phyloP scores from a whole-genome alignment of 2,888 invertebrate species.

The Neoascia interrupta region DNA sequence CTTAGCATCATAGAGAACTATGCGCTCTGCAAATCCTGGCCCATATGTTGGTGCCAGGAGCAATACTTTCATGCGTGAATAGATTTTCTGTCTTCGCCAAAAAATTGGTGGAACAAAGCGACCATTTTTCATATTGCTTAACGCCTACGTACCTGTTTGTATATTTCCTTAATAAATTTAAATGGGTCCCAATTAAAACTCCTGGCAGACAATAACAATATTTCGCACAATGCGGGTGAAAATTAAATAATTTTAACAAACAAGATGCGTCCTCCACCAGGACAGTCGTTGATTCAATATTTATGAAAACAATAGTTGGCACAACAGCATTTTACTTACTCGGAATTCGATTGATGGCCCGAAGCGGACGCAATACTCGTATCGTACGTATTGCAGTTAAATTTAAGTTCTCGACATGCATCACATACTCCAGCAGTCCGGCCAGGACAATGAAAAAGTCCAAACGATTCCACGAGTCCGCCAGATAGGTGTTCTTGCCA shows the following conservation, averaged over 20 bases:
- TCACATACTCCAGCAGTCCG: slow-evolving; percentile 93
- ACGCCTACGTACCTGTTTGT: too few species aligned
- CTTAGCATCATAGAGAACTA: too few species aligned
- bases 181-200: too few species aligned
- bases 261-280: background rate
- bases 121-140: too few species aligned
- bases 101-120: too few species aligned
- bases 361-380: slow-evolving; percentile 95
- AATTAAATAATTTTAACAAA: slow-evolving; percentile 34
- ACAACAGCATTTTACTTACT: slow-evolving; percentile 91
- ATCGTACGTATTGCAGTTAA: slow-evolving; percentile 99
- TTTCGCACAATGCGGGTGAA: too few species aligned
- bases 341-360: slow-evolving; percentile 99
- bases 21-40: too few species aligned
- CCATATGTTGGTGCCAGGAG: too few species aligned
- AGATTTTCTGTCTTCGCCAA: too few species aligned
- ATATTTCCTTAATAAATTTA: too few species aligned
- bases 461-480: slow-evolving; percentile 99
- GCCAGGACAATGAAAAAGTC: slow-evolving; percentile 99
- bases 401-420: slow-evolving; percentile 98
- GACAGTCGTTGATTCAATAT: slow-evolving; percentile 6
- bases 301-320: slow-evolving; percentile 30
- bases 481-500: slow-evolving; percentile 95
- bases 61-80: too few species aligned
- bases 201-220: too few species aligned